phyloP scores from a whole-genome alignment of 2,113 vertebrate species.

The rat (Rattus norvegicus) region DNA sequence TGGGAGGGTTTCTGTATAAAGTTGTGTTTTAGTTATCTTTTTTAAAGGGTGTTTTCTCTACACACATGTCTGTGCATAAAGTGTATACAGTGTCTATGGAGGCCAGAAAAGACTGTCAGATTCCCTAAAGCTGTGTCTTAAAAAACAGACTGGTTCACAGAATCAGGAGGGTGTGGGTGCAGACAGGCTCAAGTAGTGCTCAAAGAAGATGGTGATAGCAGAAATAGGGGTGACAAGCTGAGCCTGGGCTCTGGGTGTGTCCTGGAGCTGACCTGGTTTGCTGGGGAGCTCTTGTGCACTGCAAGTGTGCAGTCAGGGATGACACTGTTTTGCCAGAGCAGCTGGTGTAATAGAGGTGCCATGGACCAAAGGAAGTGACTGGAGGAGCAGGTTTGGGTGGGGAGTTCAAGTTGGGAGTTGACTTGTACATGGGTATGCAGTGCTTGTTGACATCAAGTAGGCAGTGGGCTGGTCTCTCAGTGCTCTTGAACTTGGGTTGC shows the following conservation, averaged over 20 bases:
- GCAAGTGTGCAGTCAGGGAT: background rate
- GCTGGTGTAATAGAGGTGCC: background rate
- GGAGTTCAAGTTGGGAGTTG: background rate
- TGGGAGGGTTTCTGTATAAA: background rate
- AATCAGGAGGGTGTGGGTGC: background rate
- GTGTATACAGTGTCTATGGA: background rate
- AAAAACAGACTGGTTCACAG: background rate
- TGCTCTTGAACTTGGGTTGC: conserved; percentile 5
- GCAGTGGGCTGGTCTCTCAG: background rate
- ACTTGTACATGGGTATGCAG: background rate
- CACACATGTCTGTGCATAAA: background rate
- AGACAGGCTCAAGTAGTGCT: background rate
- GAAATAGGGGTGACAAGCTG: background rate
- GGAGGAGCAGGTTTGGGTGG: conserved; percentile 68
- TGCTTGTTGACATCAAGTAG: background rate
- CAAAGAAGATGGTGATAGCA: background rate
- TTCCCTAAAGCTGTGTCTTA: background rate
- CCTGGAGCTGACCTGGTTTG: background rate
- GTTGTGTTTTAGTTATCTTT: background rate
- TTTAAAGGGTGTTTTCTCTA: background rate
- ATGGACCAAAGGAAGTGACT: background rate
- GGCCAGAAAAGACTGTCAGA: background rate
- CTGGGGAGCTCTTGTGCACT: background rate
- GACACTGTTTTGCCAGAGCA: background rate
- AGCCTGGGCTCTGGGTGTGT: background rate